These are phyloP conservation scores for Bellardia bayeri DNA, from an alignment of 2,888 invertebrate genomes.

Conservation along the genomic window DNA sequence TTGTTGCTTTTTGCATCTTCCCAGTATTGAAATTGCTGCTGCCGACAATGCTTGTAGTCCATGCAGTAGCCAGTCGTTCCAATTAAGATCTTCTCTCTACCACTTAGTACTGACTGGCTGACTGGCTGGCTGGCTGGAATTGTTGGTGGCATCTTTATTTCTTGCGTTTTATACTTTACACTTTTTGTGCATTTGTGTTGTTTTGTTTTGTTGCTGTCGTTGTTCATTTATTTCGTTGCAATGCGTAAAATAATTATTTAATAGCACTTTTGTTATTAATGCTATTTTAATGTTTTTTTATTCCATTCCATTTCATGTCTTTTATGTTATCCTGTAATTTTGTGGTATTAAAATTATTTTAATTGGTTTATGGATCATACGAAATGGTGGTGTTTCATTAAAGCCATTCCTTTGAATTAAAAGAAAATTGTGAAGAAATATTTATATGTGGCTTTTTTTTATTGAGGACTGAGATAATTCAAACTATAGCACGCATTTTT, in stretches of 20 bases:
- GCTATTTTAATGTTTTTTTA: conserved; percentile 63
- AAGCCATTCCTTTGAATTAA: conserved; percentile 47
- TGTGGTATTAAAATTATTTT: conserved; percentile 68
- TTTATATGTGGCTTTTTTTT: background rate
- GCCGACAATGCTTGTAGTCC: background rate
- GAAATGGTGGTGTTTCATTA: conserved; percentile 46
- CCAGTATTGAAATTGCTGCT: conserved; percentile 37
- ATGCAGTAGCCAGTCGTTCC: conserved; percentile 33
- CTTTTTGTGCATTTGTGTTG: too few relatives aligned
- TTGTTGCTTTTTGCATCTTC: conserved; percentile 6
- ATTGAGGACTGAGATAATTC: background rate
- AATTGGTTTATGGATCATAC: conserved; percentile 59
- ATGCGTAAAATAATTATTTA: conserved; percentile 73
- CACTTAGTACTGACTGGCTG: conserved; percentile 8
- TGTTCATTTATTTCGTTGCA: conserved; percentile 38
- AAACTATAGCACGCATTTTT: background rate
- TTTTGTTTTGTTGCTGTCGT: background rate
- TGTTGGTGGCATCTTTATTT: conserved; percentile 11
- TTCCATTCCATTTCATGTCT: conserved; percentile 33
- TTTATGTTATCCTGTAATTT: conserved; percentile 67
- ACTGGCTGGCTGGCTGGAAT: background rate
- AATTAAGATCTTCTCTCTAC: conserved; percentile 65
- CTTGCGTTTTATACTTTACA: background rate
- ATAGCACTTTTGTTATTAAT: conserved; percentile 68
- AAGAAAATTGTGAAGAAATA: conserved; percentile 22